phyloP scores from a whole-genome alignment of 2,888 invertebrate genomes.

The Philhelius pedissequus region DNA sequence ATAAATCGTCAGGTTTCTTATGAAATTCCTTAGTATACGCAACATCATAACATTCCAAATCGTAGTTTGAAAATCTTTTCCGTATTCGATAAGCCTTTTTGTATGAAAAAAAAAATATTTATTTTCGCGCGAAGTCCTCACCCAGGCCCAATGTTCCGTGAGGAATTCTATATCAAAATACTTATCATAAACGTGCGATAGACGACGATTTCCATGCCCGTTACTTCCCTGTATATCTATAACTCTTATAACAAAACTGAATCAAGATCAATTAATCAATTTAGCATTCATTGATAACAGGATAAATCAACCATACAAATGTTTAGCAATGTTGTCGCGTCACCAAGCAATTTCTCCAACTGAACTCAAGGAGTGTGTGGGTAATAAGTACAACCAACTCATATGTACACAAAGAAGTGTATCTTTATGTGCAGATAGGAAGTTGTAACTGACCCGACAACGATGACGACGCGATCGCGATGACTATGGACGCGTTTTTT shows the following conservation, averaged over 20 bases:
- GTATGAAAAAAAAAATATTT: not conserved
- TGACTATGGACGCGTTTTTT: not conserved
- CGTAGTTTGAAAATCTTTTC: constrained; percentile 39
- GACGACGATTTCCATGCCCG: not conserved
- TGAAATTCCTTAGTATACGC: not conserved
- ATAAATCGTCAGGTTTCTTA: not conserved
- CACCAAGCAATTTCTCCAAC: constrained; percentile 9
- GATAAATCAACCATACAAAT: constrained; percentile 53
- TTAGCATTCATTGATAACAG: constrained; percentile 65
- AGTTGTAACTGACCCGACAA: constrained; percentile 54
- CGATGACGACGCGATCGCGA: not conserved
- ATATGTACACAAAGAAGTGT: not conserved
- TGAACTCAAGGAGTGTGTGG: not conserved
- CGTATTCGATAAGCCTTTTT: constrained; percentile 40
- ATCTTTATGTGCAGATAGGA: constrained; percentile 14
- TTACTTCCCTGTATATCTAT: not conserved
- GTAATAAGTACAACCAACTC: not conserved
- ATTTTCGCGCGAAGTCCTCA: not conserved
- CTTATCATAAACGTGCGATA: constrained; percentile 52
- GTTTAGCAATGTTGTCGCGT: constrained; percentile 34
- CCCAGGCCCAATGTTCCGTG: not conserved
- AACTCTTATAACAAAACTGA: constrained; percentile 2
- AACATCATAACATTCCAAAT: constrained; percentile 16
- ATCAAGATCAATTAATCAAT: constrained; percentile 68
- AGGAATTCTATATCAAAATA: constrained; percentile 42